A percentile compares a stretch with the other conserved stretches of the same genome.
phyloP scores from a whole-genome alignment of 2,113 vertebrate species.

The Amblyopsis rosae region DNA sequence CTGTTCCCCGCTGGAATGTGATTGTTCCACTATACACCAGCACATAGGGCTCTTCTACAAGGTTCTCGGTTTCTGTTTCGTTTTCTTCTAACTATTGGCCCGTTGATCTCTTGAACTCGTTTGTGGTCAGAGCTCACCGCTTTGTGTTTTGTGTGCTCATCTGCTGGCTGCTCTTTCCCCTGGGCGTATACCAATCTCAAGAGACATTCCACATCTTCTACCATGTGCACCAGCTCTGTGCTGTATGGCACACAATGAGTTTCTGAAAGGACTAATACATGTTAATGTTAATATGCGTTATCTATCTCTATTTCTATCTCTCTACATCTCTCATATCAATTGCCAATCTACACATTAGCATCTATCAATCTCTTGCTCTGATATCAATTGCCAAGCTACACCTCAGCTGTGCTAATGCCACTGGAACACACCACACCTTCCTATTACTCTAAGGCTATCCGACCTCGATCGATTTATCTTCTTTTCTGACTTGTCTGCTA shows the following conservation, averaged over 20 bases:
- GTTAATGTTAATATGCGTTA: neutral
- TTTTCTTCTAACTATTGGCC: neutral
- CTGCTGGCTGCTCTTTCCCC: neutral
- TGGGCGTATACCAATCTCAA: neutral
- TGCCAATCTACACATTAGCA: too few species aligned
- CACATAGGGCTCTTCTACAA: neutral
- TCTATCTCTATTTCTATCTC: neutral
- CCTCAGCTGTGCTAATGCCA: neutral
- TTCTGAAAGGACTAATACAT: too few species aligned
- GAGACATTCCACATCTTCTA: constrained; percentile 5
- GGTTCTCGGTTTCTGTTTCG: neutral
- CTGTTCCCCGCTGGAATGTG: constrained; percentile 14
- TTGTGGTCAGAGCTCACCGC: neutral
- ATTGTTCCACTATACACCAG: constrained; percentile 15
- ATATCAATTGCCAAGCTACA: constrained; percentile 8
- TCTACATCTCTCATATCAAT: too few species aligned
- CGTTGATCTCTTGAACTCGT: constrained; percentile 11
- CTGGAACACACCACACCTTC: constrained; percentile 11
- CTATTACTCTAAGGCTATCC: constrained; percentile 7
- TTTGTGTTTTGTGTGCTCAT: neutral
- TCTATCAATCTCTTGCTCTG: neutral
- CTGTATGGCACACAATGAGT: too few species aligned
- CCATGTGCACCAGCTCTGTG: constrained; percentile 5
- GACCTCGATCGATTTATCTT: constrained; percentile 40
- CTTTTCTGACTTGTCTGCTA: constrained; percentile 25